Base-by-base conservation (phyloP, 2,888 invertebrate genomes). In the Rhagophthalmus giganteus region DNA sequence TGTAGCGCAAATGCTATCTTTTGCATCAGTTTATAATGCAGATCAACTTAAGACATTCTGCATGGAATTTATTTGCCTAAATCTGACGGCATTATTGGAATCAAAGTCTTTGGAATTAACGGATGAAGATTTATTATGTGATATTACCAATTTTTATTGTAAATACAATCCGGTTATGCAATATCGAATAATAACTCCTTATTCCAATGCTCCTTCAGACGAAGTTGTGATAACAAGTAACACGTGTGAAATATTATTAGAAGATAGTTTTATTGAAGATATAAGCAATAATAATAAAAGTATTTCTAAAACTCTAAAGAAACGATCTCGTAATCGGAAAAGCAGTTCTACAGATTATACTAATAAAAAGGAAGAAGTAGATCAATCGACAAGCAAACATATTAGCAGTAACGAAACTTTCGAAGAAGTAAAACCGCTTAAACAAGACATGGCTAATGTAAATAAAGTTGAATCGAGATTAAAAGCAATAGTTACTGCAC, bases 11-110 rank as follows among this genome's bases (percentile, higher is more conserved):
- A 76, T 93, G 50, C 76, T 92, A 45, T 85, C 88, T 63, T 84
- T 93, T 64, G 84, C 91, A 0, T 79, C 81, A 55, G 80, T 83
- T 6, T 91, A 90, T 74, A 90, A 90, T 68, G 89, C 91, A 2
- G 68, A 74, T 0, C 81, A 88, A 58, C 75, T 94, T 8, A 87
- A 87, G 72, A 74, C 76, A 8, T 83, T 83, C 51, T 88, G 87
- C 69, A 82, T 89, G 80, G 85, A 89, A 64, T 93, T 86, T 65
- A 86, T 93, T 49, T 82, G 83, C 2, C 76, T 87, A 35, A 94
- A 94, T 73, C 71, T 93, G 30, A 76, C 85, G 2, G 79, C 85
- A 10, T 74, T 92, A 7, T 74, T 93, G 3, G 88, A 89, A 71
- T 81, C 81, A 58, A 81, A 81, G 64, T 75, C 79, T 16, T 73